phyloP scores from a whole-genome alignment of 1,140 invertebrate species.

The Pseudomyrmex flavicornis region DNA sequence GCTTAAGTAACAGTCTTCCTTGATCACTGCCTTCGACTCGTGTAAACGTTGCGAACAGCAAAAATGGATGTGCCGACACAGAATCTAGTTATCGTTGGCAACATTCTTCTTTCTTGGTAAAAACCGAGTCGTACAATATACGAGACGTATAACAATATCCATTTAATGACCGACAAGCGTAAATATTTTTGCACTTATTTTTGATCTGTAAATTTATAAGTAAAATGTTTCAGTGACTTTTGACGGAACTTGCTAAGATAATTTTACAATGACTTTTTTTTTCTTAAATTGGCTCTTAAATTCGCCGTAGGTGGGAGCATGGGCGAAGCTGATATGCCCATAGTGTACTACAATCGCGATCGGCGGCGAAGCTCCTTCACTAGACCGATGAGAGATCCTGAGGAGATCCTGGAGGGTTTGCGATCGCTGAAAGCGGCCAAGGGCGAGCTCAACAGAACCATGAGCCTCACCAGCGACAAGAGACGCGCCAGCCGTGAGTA shows the following conservation, averaged over 20 bases:
- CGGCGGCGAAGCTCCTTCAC: slow-evolving; percentile 92
- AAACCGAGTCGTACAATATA: neutral
- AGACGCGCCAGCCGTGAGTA: slow-evolving; percentile 88
- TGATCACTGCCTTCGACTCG: slow-evolving; percentile 46
- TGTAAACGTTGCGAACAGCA: slow-evolving; percentile 46
- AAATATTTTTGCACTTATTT: neutral
- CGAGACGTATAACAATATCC: neutral
- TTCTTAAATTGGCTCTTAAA: neutral
- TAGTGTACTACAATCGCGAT: slow-evolving; percentile 88
- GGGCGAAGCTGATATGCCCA: slow-evolving; percentile 85
- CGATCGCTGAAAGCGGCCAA: slow-evolving; percentile 92
- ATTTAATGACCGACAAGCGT: neutral
- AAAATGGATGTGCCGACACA: slow-evolving; percentile 7
- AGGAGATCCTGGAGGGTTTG: slow-evolving; percentile 88
- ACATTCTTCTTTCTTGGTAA: neutral
- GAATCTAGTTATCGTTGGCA: slow-evolving; percentile 10
- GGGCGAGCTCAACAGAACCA: slow-evolving; percentile 91
- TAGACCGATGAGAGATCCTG: slow-evolving; percentile 89
- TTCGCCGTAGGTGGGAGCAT: slow-evolving; percentile 81
- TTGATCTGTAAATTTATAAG: neutral
- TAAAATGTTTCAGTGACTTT: neutral
- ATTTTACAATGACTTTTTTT: neutral
- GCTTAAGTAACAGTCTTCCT: slow-evolving; percentile 54
- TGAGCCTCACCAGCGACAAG: slow-evolving; percentile 89
- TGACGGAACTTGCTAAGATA: neutral